Evolutionary conservation across 2,888 invertebrate genomes (phyloP).

Genomic region (Caenorhabditis plicata): DNA sequence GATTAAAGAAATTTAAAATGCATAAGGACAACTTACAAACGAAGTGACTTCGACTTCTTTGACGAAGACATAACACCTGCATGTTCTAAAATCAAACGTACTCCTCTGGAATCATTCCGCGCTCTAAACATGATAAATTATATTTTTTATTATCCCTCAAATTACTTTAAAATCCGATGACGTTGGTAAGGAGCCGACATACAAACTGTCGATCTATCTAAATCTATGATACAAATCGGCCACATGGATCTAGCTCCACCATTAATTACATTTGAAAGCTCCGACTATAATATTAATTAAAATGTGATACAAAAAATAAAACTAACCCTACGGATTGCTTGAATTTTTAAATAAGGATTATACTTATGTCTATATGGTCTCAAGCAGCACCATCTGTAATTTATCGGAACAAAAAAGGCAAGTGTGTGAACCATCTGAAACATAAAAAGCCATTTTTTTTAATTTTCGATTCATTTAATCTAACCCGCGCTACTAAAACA

Average conservation of each 20-base stretch:
- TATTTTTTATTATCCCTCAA: background rate
- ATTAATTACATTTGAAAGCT: conserved; percentile 35
- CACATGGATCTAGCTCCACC: conserved; percentile 41
- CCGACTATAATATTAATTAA: conserved; percentile 28
- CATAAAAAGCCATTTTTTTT: background rate
- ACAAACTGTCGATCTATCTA: conserved; percentile 53
- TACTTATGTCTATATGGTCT: conserved; percentile 47
- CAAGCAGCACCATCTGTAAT: conserved; percentile 48
- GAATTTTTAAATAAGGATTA: conserved; percentile 55
- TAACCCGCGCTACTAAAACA: conserved; percentile 39
- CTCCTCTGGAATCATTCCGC: conserved; percentile 30
- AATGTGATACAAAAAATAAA: background rate
- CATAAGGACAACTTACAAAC: conserved; percentile 8
- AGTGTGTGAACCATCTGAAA: conserved; percentile 53
- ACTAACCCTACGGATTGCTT: conserved; percentile 52
- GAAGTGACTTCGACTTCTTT: conserved; percentile 18
- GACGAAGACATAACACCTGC: conserved; percentile 23
- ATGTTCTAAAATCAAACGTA: conserved; percentile 33
- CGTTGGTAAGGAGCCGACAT: conserved; percentile 46
- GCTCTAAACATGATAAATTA: conserved; percentile 7
- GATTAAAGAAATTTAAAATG: background rate
- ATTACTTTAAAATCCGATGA: conserved; percentile 23
- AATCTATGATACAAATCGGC: conserved; percentile 58
- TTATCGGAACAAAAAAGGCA: conserved; percentile 49
- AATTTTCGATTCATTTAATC: background rate